Base-by-base conservation (phyloP, 2,797 vertebrate species). In the Falco concolor region DNA sequence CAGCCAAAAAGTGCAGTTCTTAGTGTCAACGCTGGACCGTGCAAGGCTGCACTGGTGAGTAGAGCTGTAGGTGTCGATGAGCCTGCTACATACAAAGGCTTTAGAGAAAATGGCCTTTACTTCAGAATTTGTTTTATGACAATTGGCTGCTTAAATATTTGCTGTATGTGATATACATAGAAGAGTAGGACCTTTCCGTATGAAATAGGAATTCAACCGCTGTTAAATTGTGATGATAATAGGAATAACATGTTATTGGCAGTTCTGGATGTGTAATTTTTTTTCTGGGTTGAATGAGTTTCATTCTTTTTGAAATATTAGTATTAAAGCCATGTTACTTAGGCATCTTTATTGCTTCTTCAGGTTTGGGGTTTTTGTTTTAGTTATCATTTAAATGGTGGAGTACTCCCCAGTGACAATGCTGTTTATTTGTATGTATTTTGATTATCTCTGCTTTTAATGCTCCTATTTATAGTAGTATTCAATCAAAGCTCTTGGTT, bases 91-190 rank as follows among this genome's bases (percentile, higher is more conserved):
- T 3, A 3, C 16, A 10, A 3, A 27, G 24, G 52, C 9, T 28
- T 63, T 42, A 13, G 4, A 63, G 50, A 38, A 72, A 91, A 84
- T 8, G 5, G 7, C 36, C 68, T 70, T 65, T 36, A 6, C 34
- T 85, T 83, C 12, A 42, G 20, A 44, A 65, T 80, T 61, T 7
- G 12, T 3, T 69, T 76, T 72, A 36, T 53, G 38, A 8, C 24
- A 38, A 15, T 10, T 68, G 34, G 10, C 50, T 77, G 42, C 53
- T 78, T 32, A 32, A 74, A 8, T 63, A 50, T 81, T 89, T 88
- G 17, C 72, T 47, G 1, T 17, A 3, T 16, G 21, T 21, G 28
- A 10, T 10, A 4, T 2, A 7, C 4, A 38, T 8, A 18, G 61
- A 57, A 60, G 45, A 7, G 4, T 10, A 30, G 28, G 53, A 50